These are phyloP conservation scores for Latrodectus elegans DNA, from an alignment of 2,888 invertebrate genomes.

Conservation along the genomic window DNA sequence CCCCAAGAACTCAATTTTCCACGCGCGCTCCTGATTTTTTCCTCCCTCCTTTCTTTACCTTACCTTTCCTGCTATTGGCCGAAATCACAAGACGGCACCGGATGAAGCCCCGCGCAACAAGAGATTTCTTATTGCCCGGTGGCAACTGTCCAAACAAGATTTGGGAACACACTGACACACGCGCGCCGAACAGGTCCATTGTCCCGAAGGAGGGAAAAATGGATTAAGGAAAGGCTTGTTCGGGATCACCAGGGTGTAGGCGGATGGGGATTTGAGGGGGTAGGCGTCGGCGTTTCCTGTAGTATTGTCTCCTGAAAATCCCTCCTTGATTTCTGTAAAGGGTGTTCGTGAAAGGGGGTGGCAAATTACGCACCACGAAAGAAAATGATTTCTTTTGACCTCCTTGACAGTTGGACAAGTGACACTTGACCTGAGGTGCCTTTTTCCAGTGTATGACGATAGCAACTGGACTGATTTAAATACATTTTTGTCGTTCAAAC, in stretches of 20 bases:
- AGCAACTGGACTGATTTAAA: too few species aligned
- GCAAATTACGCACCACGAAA: not conserved
- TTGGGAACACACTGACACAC: constrained; percentile 1
- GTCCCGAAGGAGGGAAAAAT: too few species aligned
- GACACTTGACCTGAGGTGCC: too few species aligned
- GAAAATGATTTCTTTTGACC: too few species aligned
- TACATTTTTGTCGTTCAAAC: too few species aligned
- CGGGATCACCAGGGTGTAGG: too few species aligned
- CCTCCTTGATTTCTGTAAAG: constrained; percentile 17
- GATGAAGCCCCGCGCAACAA: not conserved
- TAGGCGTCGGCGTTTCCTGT: too few species aligned
- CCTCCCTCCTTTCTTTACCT: not conserved
- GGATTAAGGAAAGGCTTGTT: too few species aligned
- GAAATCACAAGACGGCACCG: not conserved
- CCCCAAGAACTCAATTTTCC: constrained; percentile 1
- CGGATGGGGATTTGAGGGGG: too few species aligned
- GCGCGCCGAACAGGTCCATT: too few species aligned
- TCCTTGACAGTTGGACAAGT: too few species aligned
- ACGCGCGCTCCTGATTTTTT: not conserved
- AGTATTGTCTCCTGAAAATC: not conserved
- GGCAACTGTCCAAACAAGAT: constrained; percentile 61
- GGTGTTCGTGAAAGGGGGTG: not conserved
- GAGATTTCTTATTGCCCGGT: constrained; percentile 3
- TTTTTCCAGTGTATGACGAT: too few species aligned
- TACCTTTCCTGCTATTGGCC: not conserved